A percentile compares a stretch with the other conserved stretches of the same genome.
Evolutionary conservation across 2,113 vertebrate species (phyloP).

Genomic region (Xenopus borealis): DNA sequence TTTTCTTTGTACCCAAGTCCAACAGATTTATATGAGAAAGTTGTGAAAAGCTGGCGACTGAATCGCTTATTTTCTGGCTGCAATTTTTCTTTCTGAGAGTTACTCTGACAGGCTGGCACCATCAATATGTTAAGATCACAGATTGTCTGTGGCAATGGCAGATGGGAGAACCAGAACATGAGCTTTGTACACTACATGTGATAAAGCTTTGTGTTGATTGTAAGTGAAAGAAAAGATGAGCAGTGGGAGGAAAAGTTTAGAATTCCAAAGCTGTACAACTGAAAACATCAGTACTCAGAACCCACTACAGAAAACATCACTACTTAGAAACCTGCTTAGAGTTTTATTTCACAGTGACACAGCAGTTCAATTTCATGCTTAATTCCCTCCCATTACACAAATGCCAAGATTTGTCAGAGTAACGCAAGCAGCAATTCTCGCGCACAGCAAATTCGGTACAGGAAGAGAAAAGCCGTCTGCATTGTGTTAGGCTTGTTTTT

Average conservation of each 20-base stretch:
- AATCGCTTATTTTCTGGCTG: too few species aligned
- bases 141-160: not conserved
- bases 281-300: not conserved
- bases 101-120: too few species aligned
- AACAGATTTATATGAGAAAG: too few species aligned
- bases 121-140: too few species aligned
- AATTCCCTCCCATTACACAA: constrained; percentile 43
- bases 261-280: not conserved
- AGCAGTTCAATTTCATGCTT: constrained; percentile 24
- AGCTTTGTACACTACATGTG: not conserved
- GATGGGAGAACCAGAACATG: not conserved
- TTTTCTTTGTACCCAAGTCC: too few species aligned
- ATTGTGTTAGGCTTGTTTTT: not conserved
- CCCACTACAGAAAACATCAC: too few species aligned
- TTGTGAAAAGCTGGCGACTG: too few species aligned
- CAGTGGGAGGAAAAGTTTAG: not conserved
- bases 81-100: too few species aligned
- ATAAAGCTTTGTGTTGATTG: not conserved
- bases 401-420: constrained; percentile 15
- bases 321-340: not conserved
- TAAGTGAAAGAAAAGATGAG: not conserved
- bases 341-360: constrained; percentile 20
- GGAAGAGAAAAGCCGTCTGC: constrained; percentile 26
- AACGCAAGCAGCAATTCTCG: constrained; percentile 6
- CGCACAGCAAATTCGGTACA: not conserved